Conservation (phyloP, 1,140 invertebrate species). For the Cepaea nemoralis region DNA sequence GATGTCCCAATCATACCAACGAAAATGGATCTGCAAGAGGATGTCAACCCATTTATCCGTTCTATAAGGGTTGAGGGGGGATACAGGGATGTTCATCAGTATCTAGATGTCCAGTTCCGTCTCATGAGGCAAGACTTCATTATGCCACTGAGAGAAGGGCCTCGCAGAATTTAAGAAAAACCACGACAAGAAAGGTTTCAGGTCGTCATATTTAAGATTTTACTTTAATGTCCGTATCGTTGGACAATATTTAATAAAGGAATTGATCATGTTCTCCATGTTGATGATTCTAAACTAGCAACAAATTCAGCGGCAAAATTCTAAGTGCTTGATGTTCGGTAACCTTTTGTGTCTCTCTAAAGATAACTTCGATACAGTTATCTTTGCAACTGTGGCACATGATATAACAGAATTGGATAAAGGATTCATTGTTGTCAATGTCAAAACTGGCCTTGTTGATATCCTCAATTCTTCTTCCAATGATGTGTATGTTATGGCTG, state of each 20-base stretch:
- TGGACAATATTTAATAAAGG: constrained; percentile 32
- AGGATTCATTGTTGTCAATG: constrained; percentile 64
- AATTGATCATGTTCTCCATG: constrained; percentile 53
- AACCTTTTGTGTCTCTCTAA: constrained; percentile 81
- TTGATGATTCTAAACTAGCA: constrained; percentile 57
- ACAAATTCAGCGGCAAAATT: constrained; percentile 62
- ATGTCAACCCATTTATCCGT: too few relatives aligned
- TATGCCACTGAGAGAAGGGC: constrained; percentile 69
- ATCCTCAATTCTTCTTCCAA: not conserved
- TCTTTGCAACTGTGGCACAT: constrained; percentile 79
- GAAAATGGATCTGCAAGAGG: too few relatives aligned
- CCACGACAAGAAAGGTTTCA: not conserved
- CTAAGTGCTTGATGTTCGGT: constrained; percentile 79
- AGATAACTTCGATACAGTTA: constrained; percentile 78
- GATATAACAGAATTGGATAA: constrained; percentile 64
- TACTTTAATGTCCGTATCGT: constrained; percentile 56
- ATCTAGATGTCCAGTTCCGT: too few relatives aligned
- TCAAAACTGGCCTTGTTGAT: constrained; percentile 42
- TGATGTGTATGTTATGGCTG: constrained; percentile 66
- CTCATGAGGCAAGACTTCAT: constrained; percentile 82
- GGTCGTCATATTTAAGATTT: constrained; percentile 14
- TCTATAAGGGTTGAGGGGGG: too few relatives aligned
- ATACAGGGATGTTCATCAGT: too few relatives aligned
- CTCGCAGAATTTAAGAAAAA: constrained; percentile 54
- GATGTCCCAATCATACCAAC: too few relatives aligned